Conservation (phyloP, 2,113 vertebrate species). For the Pseudorectes ferrugineus region DNA sequence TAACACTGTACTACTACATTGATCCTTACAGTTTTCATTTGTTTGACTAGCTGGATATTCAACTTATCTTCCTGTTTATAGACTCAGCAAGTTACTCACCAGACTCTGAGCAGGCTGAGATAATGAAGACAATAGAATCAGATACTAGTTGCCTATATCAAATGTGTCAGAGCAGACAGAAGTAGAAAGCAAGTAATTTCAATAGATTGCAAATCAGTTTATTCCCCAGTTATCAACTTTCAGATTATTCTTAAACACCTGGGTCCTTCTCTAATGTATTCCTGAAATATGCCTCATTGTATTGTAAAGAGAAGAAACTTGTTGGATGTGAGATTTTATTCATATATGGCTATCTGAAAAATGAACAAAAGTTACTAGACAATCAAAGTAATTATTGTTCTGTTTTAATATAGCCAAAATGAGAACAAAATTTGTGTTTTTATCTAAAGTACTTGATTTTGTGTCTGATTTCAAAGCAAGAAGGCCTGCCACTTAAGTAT, state of each 20-base stretch:
- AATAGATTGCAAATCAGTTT: background rate
- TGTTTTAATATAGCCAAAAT: background rate
- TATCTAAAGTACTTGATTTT: background rate
- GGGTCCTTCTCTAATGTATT: background rate
- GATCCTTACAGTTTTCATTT: background rate
- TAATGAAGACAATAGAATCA: background rate
- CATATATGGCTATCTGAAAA: background rate
- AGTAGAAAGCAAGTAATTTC: background rate
- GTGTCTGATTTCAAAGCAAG: background rate
- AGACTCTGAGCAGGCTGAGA: background rate
- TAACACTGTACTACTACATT: background rate
- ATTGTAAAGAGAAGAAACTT: background rate
- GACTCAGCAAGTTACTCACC: background rate
- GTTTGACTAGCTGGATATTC: background rate
- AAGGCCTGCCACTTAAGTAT: background rate
- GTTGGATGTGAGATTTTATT: background rate
- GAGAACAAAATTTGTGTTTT: background rate
- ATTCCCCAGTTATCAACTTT: background rate
- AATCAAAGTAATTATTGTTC: background rate
- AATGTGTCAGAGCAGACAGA: background rate
- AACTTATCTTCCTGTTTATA: background rate
- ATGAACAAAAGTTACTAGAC: background rate
- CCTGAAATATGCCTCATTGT: background rate
- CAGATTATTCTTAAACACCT: background rate
- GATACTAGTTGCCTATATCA: background rate